phyloP scores from a whole-genome alignment of 2,888 invertebrate genomes.

The Pollenia amentaria region DNA sequence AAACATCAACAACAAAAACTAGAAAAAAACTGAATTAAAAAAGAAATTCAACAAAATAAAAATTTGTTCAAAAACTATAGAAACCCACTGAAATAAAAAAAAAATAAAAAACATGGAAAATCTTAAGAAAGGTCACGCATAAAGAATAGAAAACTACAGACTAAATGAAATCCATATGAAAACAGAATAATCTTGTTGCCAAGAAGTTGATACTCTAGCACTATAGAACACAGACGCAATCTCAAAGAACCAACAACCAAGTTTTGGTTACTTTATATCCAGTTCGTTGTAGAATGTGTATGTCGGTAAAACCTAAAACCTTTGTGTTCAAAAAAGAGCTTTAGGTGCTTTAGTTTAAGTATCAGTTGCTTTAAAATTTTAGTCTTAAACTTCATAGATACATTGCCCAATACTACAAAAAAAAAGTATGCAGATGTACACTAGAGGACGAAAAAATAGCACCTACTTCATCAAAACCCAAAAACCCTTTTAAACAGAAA shows the following conservation, averaged over 20 bases:
- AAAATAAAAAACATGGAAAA: neutral
- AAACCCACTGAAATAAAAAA: constrained; percentile 2
- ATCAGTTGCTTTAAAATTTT: constrained; percentile 36
- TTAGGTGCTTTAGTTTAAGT: constrained; percentile 31
- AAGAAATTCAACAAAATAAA: constrained; percentile 36
- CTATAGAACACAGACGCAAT: constrained; percentile 13
- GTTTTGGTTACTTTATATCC: constrained; percentile 41
- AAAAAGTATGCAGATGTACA: neutral
- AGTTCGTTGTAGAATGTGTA: neutral
- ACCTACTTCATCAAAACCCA: too few relatives aligned
- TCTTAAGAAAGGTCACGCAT: constrained; percentile 62
- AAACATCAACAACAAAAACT: neutral
- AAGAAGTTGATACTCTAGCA: constrained; percentile 32
- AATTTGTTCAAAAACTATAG: constrained; percentile 12
- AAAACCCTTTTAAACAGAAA: too few relatives aligned
- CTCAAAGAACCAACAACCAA: constrained; percentile 28
- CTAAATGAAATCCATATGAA: constrained; percentile 14
- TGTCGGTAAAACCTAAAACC: constrained; percentile 14
- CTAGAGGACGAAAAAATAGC: neutral
- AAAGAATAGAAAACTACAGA: constrained; percentile 33
- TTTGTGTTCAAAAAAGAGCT: neutral
- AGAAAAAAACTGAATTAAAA: constrained; percentile 1
- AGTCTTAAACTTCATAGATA: constrained; percentile 22
- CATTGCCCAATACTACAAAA: constrained; percentile 15
- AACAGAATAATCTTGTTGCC: constrained; percentile 14